Conservation (phyloP, 2,797 vertebrate species). For the Poeciliopsis paucimaculata region DNA sequence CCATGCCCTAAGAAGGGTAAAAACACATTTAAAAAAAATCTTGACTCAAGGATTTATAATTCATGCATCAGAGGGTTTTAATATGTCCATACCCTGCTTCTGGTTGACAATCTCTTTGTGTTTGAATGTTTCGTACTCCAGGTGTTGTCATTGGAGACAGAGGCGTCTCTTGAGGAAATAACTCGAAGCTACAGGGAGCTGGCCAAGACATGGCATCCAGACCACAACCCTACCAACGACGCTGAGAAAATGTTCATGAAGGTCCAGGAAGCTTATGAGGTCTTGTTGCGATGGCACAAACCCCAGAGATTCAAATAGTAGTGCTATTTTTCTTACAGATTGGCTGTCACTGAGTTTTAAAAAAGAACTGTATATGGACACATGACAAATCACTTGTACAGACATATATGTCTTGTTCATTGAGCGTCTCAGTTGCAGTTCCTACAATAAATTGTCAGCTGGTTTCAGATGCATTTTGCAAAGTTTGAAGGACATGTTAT, state of each 20-base stretch:
- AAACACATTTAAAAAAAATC: too few species aligned
- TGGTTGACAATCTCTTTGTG: not conserved
- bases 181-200: constrained; percentile 84
- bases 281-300: constrained; percentile 75
- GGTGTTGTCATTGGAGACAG: constrained; percentile 81
- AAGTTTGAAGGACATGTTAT: not conserved
- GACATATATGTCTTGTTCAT: not conserved
- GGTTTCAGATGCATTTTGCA: not conserved
- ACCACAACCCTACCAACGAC: constrained; percentile 86
- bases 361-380: not conserved
- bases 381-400: constrained; percentile 2
- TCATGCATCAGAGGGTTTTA: too few species aligned
- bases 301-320: constrained; percentile 59
- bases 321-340: not conserved
- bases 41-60: too few species aligned
- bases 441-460: not conserved
- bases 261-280: constrained; percentile 88
- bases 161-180: constrained; percentile 86
- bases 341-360: not conserved
- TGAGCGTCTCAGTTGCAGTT: not conserved
- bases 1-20: too few species aligned
- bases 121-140: constrained; percentile 58
- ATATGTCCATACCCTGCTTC: not conserved
- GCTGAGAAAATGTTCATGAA: constrained; percentile 87
- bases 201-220: constrained; percentile 91